Evolutionary conservation across 2,113 vertebrate genomes (phyloP), one percentile per base, ranked within the genome.

Genomic region (Rhinolophus sinicus): DNA sequence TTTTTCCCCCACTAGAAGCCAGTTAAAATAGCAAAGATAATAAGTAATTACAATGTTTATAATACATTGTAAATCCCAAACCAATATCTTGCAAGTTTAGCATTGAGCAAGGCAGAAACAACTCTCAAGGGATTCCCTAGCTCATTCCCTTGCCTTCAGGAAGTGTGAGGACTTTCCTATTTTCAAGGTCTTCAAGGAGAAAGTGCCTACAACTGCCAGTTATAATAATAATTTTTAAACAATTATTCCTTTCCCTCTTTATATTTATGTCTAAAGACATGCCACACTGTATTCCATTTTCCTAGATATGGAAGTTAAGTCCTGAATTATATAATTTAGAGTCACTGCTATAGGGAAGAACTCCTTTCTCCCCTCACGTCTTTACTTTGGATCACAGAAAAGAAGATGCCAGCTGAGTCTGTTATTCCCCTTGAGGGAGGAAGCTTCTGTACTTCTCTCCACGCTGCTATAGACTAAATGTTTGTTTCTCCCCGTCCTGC

Each of bases 11-110:
- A 75, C 52, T 72, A 65, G 19, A 88, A 93, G 35, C 33, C 88
- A 89, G 26, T 35, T 80, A 58, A 81, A 89, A 86, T 56, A 92
- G n/a, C 67, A 89, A 56, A 89, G 54, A 96, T 28, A 81, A 33
- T 76, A 85, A 88, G 15, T 33, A 95, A 89, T 70, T 70, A 64
- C 9, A 75, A 50, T 81, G 28, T 82, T 92, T 81, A 89, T 38
- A n/a, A 58, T 77, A 22, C 30, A 14, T 58, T 92, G 15, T 28
- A 35, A 89, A 38, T 88, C 22, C 75, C 58, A 95, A 44, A 38
- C 83, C 76, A 56, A 18, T 58, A 50, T 54, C 60, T 3, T 30
- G 5, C 18, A 44, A 80, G 67, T 82, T 84, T 83, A 47, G n/a
- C n/a, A 78, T 54, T 56, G 67, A 19, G 67, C 24, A 73, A 44